Evolutionary conservation across 2,113 vertebrate species (phyloP).

Genomic region (Eulacestoma nigropectus): DNA sequence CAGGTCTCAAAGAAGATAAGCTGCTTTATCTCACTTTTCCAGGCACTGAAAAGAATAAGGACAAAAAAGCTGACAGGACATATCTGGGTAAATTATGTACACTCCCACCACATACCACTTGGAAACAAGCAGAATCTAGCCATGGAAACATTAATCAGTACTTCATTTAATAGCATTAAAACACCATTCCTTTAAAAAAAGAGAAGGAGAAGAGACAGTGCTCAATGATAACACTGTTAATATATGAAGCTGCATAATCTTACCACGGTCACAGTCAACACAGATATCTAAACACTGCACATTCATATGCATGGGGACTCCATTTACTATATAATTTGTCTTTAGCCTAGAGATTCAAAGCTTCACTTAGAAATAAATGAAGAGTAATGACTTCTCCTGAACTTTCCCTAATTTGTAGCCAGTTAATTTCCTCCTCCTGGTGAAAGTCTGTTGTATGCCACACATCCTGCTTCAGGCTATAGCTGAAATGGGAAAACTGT

Average conservation of each 20-base stretch:
- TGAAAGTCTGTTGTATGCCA: not conserved
- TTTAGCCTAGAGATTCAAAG: not conserved
- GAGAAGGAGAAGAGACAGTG: not conserved
- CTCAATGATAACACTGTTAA: not conserved
- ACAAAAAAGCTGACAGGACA: not conserved
- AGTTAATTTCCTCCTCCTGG: conserved; percentile 1
- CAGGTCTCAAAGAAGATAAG: not conserved
- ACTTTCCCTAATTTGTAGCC: not conserved
- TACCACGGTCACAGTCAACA: not conserved
- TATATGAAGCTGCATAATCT: not conserved
- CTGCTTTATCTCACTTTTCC: conserved; percentile 28
- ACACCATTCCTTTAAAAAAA: not conserved
- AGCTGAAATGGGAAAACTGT: not conserved
- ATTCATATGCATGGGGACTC: not conserved
- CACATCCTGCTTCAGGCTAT: conserved; percentile 13
- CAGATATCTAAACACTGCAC: not conserved
- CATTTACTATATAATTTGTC: not conserved
- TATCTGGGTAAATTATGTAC: not conserved
- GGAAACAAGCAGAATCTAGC: not conserved
- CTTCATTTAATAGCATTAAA: not conserved
- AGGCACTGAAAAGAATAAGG: not conserved
- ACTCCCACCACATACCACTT: not conserved
- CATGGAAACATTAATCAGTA: not conserved
- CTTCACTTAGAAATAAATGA: not conserved
- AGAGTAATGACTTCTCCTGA: not conserved